A percentile compares a stretch with the other conserved stretches of the same genome.
Evolutionary conservation across 2,797 vertebrate genomes (phyloP).

Genomic region (Sphaeramia orbicularis): DNA sequence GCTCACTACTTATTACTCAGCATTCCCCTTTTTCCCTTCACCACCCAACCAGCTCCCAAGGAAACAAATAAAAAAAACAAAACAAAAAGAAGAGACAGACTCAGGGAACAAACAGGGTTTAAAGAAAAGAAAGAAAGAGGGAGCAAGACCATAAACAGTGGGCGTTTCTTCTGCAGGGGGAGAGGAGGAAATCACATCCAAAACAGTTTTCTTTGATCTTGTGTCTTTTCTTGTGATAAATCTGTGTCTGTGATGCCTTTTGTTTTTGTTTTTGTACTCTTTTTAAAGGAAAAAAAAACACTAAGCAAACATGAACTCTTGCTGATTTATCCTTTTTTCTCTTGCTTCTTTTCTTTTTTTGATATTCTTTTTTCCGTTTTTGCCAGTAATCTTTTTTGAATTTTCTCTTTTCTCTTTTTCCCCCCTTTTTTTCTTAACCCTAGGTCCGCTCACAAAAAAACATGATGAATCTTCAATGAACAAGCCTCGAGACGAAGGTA

Average conservation of each 20-base stretch:
- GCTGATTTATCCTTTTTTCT: slow-evolving; percentile 87
- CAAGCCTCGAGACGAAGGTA: slow-evolving; percentile 90
- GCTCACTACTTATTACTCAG: slow-evolving; percentile 57
- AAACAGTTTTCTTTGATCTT: slow-evolving; percentile 81
- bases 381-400: slow-evolving; percentile 91
- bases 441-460: slow-evolving; percentile 99
- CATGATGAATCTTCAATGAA: slow-evolving; percentile 94
- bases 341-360: slow-evolving; percentile 90
- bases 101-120: slow-evolving; percentile 47
- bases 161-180: slow-evolving; percentile 67
- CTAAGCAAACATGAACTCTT: slow-evolving; percentile 80
- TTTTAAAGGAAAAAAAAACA: slow-evolving; percentile 70
- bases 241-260: slow-evolving; percentile 86
- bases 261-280: slow-evolving; percentile 84
- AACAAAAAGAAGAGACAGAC: slow-evolving; percentile 25
- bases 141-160: slow-evolving; percentile 37
- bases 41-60: slow-evolving; percentile 18
- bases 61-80: no score
- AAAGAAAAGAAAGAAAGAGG: slow-evolving; percentile 40
- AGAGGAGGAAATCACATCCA: slow-evolving; percentile 43
- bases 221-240: slow-evolving; percentile 87
- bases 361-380: slow-evolving; percentile 85
- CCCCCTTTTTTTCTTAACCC: slow-evolving; percentile 93
- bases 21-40: slow-evolving; percentile 39
- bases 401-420: slow-evolving; percentile 94